Evolutionary conservation across 2,888 invertebrate genomes (phyloP).

Genomic region (Hetaerina titia): DNA sequence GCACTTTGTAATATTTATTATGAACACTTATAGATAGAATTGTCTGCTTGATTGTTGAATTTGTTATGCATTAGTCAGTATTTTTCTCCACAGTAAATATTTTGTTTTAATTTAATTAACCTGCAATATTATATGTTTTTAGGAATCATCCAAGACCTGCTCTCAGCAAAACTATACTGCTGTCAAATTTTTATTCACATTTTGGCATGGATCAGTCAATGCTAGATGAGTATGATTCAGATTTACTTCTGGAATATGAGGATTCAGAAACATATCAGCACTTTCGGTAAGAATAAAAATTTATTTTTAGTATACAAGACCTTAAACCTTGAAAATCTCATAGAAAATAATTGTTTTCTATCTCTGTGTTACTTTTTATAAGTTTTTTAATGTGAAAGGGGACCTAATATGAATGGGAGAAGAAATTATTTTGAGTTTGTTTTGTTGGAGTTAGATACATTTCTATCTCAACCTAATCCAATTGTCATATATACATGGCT

Average conservation of each 20-base stretch:
- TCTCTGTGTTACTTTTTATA: not conserved
- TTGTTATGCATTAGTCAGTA: too few relatives aligned
- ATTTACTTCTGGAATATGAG: constrained; percentile 90
- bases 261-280: constrained; percentile 88
- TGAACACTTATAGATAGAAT: too few relatives aligned
- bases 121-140: constrained; percentile 69
- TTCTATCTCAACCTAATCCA: too few relatives aligned
- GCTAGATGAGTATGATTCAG: constrained; percentile 89
- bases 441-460: not conserved
- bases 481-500: too few relatives aligned
- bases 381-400: not conserved
- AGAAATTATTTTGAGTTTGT: not conserved
- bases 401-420: not conserved
- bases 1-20: too few relatives aligned
- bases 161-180: constrained; percentile 86
- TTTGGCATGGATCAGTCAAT: constrained; percentile 87
- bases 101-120: not conserved
- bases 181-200: constrained; percentile 91
- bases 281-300: constrained; percentile 79
- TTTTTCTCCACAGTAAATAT: too few relatives aligned
- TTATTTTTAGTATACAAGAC: not conserved
- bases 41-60: too few relatives aligned
- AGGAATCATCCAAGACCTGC: constrained; percentile 91
- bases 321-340: not conserved
- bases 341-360: not conserved